A percentile compares a stretch with the other conserved stretches of the same genome.
Conservation (phyloP, 2,113 vertebrate species). For the Mobula birostris region DNA sequence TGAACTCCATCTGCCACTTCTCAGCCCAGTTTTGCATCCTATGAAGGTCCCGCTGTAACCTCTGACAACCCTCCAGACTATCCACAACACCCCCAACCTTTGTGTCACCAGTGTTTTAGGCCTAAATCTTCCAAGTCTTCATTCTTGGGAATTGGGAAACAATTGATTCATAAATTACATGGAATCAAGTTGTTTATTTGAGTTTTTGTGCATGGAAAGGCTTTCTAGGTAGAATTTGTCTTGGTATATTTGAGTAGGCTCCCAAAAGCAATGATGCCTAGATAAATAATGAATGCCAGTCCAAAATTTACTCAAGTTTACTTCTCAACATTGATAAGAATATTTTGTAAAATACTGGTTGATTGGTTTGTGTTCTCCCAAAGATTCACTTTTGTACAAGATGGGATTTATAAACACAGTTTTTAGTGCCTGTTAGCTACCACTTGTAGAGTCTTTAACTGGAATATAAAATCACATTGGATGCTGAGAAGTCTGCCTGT, state of each 20-base stretch:
- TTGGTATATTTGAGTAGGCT: not conserved
- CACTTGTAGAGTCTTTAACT: slow-evolving; percentile 14
- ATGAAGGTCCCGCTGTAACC: too few relatives aligned
- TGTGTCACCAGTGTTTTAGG: too few relatives aligned
- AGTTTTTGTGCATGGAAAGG: not conserved
- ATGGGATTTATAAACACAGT: not conserved
- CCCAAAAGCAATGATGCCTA: not conserved
- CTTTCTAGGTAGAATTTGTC: not conserved
- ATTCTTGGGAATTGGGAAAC: not conserved
- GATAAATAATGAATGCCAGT: not conserved
- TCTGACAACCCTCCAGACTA: too few relatives aligned
- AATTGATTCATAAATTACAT: not conserved
- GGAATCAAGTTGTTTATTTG: not conserved
- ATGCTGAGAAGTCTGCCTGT: not conserved
- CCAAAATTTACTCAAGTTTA: not conserved
- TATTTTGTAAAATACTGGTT: slow-evolving; percentile 16
- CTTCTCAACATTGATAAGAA: slow-evolving; percentile 12
- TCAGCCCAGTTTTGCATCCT: too few relatives aligned
- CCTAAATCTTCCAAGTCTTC: not conserved
- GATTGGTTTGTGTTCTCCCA: slow-evolving; percentile 1
- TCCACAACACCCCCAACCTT: too few relatives aligned
- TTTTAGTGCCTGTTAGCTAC: not conserved
- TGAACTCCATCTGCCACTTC: too few relatives aligned
- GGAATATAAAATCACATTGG: slow-evolving; percentile 27
- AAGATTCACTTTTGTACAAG: not conserved